Evolutionary conservation across 1,140 invertebrate species (phyloP).

Genomic region (Hylaeus volcanicus): DNA sequence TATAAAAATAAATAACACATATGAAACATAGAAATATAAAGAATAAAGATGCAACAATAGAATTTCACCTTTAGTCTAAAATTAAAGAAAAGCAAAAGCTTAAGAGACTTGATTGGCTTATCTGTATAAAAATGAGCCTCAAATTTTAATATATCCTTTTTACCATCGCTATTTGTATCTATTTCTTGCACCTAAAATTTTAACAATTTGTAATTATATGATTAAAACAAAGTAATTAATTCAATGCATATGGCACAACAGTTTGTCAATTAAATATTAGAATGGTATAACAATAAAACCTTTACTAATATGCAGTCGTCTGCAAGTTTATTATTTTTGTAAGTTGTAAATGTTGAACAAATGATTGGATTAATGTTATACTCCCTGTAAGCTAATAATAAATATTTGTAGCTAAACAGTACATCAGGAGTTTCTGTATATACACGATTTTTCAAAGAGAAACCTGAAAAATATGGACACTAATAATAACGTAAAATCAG

Average conservation of each 20-base stretch:
- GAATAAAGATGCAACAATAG: not conserved
- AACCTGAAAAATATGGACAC: slow-evolving; percentile 64
- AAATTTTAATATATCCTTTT: slow-evolving; percentile 80
- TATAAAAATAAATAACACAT: not conserved
- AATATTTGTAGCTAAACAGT: slow-evolving; percentile 75
- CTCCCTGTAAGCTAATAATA: slow-evolving; percentile 72
- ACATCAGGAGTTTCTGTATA: slow-evolving; percentile 73
- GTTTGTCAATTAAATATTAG: not conserved
- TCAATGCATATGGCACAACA: slow-evolving; percentile 5
- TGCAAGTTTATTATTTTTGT: slow-evolving; percentile 74
- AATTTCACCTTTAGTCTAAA: slow-evolving; percentile 80
- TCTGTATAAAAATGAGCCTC: slow-evolving; percentile 77
- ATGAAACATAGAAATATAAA: too few species aligned
- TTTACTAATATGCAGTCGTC: slow-evolving; percentile 75
- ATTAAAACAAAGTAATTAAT: not conserved
- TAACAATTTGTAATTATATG: slow-evolving; percentile 25
- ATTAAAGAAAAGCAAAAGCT: slow-evolving; percentile 83
- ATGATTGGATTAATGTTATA: slow-evolving; percentile 67
- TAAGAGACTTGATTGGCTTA: slow-evolving; percentile 78
- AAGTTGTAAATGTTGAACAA: slow-evolving; percentile 75
- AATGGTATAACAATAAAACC: slow-evolving; percentile 48
- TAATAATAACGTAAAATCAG: not conserved
- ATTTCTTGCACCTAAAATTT: slow-evolving; percentile 81
- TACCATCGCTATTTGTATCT: slow-evolving; percentile 82
- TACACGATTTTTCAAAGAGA: slow-evolving; percentile 73